Conservation (phyloP, 2,113 vertebrate genomes). For the Sylvietta virens region DNA sequence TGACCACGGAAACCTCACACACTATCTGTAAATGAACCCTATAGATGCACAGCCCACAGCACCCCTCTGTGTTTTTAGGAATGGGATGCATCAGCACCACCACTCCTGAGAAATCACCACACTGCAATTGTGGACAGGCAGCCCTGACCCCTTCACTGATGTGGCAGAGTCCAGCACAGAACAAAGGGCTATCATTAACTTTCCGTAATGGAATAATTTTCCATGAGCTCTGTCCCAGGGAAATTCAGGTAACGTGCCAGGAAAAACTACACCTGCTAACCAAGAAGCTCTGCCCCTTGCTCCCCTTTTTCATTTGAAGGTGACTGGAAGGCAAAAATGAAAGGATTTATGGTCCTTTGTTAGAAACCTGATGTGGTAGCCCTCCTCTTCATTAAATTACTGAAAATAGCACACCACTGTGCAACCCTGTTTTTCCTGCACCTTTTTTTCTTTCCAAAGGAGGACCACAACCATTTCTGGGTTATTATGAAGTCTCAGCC, state of each 20-base stretch:
- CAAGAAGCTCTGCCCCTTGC: background rate
- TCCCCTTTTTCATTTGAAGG: background rate
- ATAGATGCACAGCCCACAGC: background rate
- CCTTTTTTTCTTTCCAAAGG: background rate
- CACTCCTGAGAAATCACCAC: background rate
- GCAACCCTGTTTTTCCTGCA: background rate
- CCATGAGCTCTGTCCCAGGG: background rate
- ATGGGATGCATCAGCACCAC: background rate
- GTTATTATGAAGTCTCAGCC: background rate
- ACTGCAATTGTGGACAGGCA: background rate
- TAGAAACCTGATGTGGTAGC: background rate
- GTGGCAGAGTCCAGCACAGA: background rate
- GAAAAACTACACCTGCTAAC: background rate
- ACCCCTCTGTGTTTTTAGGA: background rate
- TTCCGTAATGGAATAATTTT: background rate
- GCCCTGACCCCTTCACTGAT: rapidly evolving
- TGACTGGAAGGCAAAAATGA: background rate
- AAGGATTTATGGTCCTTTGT: background rate
- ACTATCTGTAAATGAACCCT: background rate
- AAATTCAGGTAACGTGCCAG: rapidly evolving
- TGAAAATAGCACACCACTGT: background rate
- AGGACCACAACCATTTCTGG: background rate
- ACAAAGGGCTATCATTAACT: background rate
- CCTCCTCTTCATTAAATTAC: background rate
- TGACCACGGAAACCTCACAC: background rate